These are phyloP conservation scores for Leucoraja ocellata DNA, from an alignment of 2,797 vertebrate genomes.

Conservation along the genomic window DNA sequence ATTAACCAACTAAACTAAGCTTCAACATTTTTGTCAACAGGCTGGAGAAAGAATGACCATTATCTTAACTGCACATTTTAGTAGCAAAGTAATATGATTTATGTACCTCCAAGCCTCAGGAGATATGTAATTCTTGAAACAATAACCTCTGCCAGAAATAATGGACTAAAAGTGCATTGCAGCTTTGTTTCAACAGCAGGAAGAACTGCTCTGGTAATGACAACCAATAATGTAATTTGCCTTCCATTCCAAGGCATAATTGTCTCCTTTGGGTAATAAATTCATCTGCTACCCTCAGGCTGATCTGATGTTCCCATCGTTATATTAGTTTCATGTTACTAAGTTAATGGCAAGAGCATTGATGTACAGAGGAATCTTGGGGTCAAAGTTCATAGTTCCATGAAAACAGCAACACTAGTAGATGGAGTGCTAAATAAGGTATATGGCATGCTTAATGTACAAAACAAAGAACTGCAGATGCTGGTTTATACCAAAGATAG, in stretches of 20 bases:
- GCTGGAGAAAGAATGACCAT: not conserved
- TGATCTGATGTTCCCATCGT: not conserved
- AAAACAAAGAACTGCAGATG: no score
- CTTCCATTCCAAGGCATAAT: slow-evolving; percentile 14
- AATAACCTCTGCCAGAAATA: slow-evolving; percentile 8
- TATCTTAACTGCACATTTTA: slow-evolving; percentile 29
- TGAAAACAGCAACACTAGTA: no score
- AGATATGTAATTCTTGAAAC: not conserved
- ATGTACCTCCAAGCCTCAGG: not conserved
- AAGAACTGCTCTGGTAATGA: slow-evolving; percentile 22
- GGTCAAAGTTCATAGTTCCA: no score
- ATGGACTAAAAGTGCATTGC: slow-evolving; percentile 24
- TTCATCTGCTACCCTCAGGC: not conserved
- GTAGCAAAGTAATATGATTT: slow-evolving; percentile 31
- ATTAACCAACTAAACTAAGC: not conserved
- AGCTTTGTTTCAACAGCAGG: not conserved
- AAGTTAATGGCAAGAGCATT: no score
- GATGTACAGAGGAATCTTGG: no score
- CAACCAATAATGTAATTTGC: slow-evolving; percentile 34
- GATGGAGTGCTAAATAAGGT: no score
- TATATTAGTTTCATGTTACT: slow-evolving; percentile 19
- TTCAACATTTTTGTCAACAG: not conserved
- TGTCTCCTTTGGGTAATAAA: slow-evolving; percentile 35
- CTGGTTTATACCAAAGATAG: no score
- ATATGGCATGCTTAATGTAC: no score